A percentile compares a stretch with the other conserved stretches of the same genome.
phyloP scores from a whole-genome alignment of 2,113 vertebrate genomes.

The Sterna hirundo region DNA sequence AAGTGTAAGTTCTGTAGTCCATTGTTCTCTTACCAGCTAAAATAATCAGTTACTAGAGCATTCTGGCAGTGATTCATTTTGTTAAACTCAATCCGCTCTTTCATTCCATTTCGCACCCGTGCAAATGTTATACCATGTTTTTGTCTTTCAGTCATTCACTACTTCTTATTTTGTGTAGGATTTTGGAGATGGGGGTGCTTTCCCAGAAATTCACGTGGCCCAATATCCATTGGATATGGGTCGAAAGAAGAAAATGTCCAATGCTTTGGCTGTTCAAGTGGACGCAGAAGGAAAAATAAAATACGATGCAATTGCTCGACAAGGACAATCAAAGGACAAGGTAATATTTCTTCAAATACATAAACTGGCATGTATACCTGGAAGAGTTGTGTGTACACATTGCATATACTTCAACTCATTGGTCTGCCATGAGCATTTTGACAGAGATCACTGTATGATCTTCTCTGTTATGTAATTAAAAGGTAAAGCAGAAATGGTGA shows the following conservation, averaged over 20 bases:
- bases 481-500: background rate
- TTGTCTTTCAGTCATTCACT: background rate
- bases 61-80: background rate
- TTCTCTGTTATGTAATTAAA: background rate
- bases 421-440: background rate
- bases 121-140: background rate
- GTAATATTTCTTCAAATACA: conserved; percentile 58
- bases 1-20: background rate
- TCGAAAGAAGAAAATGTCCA: conserved; percentile 92
- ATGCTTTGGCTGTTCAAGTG: conserved; percentile 94
- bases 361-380: background rate
- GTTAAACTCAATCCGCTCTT: background rate
- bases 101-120: background rate
- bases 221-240: conserved; percentile 98
- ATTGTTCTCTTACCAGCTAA: background rate
- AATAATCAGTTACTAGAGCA: background rate
- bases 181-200: conserved; percentile 98
- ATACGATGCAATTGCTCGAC: conserved; percentile 94
- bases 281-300: conserved; percentile 97
- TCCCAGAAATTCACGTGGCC: conserved; percentile 96
- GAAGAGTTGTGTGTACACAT: background rate
- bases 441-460: background rate
- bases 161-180: conserved; percentile 76
- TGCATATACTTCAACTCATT: background rate
- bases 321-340: conserved; percentile 96